These are phyloP conservation scores for Squalus acanthias DNA, from an alignment of 2,797 vertebrate genomes.

Conservation along the genomic window DNA sequence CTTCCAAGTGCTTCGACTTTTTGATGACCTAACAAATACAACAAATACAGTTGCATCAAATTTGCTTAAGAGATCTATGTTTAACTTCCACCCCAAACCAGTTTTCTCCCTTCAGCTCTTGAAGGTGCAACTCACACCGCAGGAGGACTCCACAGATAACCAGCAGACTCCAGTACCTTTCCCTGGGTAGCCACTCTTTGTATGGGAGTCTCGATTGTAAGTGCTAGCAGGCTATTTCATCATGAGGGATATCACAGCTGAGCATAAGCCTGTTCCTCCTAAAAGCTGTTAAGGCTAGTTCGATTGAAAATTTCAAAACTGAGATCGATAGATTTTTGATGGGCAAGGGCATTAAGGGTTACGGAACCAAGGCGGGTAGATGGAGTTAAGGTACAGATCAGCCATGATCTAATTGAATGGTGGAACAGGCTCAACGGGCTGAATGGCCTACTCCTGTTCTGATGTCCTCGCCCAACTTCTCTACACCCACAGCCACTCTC, in stretches of 20 bases:
- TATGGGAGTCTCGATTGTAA: not conserved
- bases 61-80: not conserved
- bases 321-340: not conserved
- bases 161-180: not conserved
- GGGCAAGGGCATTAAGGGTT: not conserved
- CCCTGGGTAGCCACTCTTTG: not conserved
- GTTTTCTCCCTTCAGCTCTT: not conserved
- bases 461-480: not conserved
- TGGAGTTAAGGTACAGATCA: not conserved
- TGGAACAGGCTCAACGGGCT: no score
- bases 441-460: not conserved
- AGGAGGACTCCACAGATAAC: not conserved
- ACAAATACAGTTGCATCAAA: not conserved
- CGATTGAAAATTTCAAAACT: not conserved
- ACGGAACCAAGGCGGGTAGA: not conserved
- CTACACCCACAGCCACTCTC: not conserved
- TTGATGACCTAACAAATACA: slow-evolving; percentile 70
- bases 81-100: not conserved
- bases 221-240: not conserved
- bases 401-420: not conserved
- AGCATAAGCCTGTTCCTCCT: not conserved
- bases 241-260: not conserved
- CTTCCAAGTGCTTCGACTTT: slow-evolving; percentile 72
- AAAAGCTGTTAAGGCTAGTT: not conserved
- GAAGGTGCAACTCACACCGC: not conserved